phyloP scores from a whole-genome alignment of 1,140 invertebrate species.

The Drosophila takahashii region DNA sequence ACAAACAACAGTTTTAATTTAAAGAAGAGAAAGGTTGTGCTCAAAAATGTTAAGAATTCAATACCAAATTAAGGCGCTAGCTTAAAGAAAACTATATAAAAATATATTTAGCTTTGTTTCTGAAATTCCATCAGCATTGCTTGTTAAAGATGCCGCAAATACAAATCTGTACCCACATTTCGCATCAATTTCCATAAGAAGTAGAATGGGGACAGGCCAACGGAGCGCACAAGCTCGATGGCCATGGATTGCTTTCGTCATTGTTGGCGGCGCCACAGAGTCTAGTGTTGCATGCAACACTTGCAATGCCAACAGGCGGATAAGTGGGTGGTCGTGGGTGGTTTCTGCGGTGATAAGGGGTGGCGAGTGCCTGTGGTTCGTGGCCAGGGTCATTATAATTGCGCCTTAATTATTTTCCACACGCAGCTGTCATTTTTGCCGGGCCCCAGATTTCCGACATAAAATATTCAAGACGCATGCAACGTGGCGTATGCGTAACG shows the following conservation, averaged over 20 bases:
- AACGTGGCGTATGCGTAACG: conserved; percentile 63
- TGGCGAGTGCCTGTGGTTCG: conserved; percentile 24
- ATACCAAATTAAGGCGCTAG: too few species aligned
- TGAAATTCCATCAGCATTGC: neutral
- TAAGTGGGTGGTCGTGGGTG: conserved; percentile 1
- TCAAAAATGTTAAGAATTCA: too few species aligned
- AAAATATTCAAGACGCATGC: conserved; percentile 67
- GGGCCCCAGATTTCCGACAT: conserved; percentile 48
- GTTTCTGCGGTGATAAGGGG: conserved; percentile 2
- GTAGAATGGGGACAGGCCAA: neutral
- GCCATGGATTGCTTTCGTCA: conserved; percentile 48
- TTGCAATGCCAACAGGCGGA: conserved; percentile 36
- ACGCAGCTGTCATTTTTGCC: conserved; percentile 74
- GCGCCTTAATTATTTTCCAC: conserved; percentile 67
- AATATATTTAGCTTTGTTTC: neutral
- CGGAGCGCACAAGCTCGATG: conserved; percentile 30
- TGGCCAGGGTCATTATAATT: conserved; percentile 62
- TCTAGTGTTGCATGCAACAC: conserved; percentile 69
- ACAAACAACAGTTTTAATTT: neutral
- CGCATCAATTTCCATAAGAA: conserved; percentile 3
- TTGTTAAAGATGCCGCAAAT: neutral
- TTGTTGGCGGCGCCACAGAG: conserved; percentile 52
- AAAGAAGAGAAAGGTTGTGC: too few species aligned
- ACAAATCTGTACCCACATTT: conserved; percentile 20
- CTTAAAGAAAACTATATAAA: too few species aligned